Evolutionary conservation across 1,140 invertebrate genomes (phyloP).

Genomic region (Physella acuta): DNA sequence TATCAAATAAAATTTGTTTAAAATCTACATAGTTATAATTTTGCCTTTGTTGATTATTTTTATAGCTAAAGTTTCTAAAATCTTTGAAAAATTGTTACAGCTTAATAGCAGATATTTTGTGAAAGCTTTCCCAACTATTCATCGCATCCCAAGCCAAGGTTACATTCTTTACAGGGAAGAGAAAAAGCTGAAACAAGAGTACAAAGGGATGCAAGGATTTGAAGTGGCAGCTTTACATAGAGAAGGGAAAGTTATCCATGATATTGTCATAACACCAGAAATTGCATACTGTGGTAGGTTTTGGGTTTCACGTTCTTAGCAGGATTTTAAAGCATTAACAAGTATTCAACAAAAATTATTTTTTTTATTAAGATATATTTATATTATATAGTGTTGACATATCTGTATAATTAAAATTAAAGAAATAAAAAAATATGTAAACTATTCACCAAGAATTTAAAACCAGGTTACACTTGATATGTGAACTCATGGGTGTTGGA

Average conservation of each 20-base stretch:
- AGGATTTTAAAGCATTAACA: not conserved
- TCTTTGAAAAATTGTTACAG: constrained; percentile 36
- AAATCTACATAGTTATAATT: too few species aligned
- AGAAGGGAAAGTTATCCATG: constrained; percentile 33
- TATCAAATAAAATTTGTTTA: too few species aligned
- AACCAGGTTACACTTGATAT: not conserved
- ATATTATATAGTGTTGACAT: not conserved
- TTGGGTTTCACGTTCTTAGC: not conserved
- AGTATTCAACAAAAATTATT: not conserved
- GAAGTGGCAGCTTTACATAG: constrained; percentile 32
- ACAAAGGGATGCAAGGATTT: constrained; percentile 22
- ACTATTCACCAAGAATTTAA: not conserved
- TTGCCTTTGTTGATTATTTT: too few species aligned
- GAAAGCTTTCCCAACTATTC: constrained; percentile 41
- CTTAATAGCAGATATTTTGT: constrained; percentile 33
- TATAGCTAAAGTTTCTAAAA: too few species aligned
- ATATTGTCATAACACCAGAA: constrained; percentile 36
- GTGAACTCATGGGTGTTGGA: not conserved
- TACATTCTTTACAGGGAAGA: constrained; percentile 42
- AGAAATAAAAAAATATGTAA: too few species aligned
- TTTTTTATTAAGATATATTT: not conserved
- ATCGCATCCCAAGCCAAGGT: constrained; percentile 45
- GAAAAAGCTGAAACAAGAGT: constrained; percentile 41
- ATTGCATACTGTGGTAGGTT: constrained; percentile 46
- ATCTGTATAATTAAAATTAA: not conserved